Base-by-base conservation (phyloP, 53 echinoderm and acorn worm genomes). In the Luidia sarsii region DNA sequence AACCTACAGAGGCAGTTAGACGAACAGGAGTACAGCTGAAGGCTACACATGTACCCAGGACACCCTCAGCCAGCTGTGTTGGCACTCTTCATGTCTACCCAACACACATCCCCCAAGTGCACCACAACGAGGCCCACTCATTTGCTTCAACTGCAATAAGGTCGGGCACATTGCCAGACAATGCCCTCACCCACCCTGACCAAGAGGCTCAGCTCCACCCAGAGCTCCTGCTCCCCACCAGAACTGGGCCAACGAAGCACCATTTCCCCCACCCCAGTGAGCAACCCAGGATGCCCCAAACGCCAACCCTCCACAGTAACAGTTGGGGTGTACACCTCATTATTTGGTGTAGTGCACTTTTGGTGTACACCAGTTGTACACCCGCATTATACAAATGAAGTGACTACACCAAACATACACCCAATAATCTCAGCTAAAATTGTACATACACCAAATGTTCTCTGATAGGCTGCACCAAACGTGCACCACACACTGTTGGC, bases 1-100 rank as follows among this genome's bases (percentile, higher is more conserved):
- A 4, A 22, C 4, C 53, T 72, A 10, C 73, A 75, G 51, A 38
- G 21, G 24, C 56, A 75, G 16, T 29, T 75, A 10, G 39, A 75
- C 11, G 37, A 75, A 25, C 39, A 57, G 37, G 75, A 56, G 18
- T 4, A 19, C 70, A 70, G 51, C 16, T 70, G 1, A 70, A 70
- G 31, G 50, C 70, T 18, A 70, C 70, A n/a, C n/a, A n/a, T n/a
- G n/a, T n/a, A n/a, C n/a, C 32, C 70, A 70, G 20, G 68, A 68
- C 1, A 30, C 68, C 33, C 30, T 68, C 30, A 48, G 28, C 7
- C 33, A 70, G 19, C 31, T 70, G 2, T 70, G 70, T n/a, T 11
- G 46, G 5, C 50, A 70, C 34, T 50, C 10, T 24, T 71, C 21
- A 35, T 71, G 70, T 52, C 52, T 0, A 1, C 8, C 43, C 52